Evolutionary conservation across 23 tunicate genomes (phyloP), one percentile per base, ranked within the genome.

Genomic region (Styela plicata): DNA sequence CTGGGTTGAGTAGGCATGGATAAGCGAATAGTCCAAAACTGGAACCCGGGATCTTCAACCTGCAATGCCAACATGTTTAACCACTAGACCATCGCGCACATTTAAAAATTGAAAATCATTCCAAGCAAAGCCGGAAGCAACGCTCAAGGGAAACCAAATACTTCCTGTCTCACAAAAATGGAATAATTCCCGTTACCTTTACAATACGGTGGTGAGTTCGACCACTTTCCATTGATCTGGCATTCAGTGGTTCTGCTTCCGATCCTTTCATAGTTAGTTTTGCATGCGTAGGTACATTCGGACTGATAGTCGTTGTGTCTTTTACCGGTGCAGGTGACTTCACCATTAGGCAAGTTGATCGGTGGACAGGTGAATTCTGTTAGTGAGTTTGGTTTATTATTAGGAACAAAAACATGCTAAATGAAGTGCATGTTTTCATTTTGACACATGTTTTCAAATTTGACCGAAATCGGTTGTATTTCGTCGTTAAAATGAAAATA

Each of bases 291-390:
- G 13, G 22, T 31, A 61, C 94, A 89, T 44, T 65, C n/a, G 27
- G 88, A 80, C 31, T 85, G 86, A 25, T 34, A 63, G 27, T 84
- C 94, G 30, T 89, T 80, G 69, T 69, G 31, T 10, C 70, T 52
- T 36, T 22, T 30, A 19, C 83, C 65, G 26, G 53, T 82, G 88
- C 94, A 89, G 13, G n/a, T 30, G 7, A 80, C 74, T 21, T 22
- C 25, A 28, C 94, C 94, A 69, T 89, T 84, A 19, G 80, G 90
- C 53, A 89, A 36, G 44, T 84, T 62, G 31, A 89, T 70, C 23
- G 94, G 88, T 29, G 86, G 89, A 68, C 94, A 89, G 29, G 82
- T 78, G 25, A 44, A 28, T 31, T 34, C 94, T 89, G 75, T 31
- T 28, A 31, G n/a, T n/a, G n/a, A n/a, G n/a, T n/a, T n/a, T n/a